Base-by-base conservation (phyloP, 2,797 vertebrate species). In the Peromyscus attwateri region DNA sequence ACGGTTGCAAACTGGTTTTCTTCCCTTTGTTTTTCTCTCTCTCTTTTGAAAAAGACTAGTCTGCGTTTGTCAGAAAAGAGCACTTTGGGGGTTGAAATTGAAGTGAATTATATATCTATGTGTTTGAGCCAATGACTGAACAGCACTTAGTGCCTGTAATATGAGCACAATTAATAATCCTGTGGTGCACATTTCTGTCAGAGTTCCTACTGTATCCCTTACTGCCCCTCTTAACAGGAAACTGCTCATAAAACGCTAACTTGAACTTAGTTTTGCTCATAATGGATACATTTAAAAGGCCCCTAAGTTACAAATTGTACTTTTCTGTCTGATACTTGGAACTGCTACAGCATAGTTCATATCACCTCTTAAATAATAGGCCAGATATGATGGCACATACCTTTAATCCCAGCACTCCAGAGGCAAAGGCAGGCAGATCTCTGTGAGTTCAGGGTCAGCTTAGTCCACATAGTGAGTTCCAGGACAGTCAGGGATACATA, bases 191-290 rank as follows among this genome's bases (percentile, higher is more conserved):
- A 34, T 88, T 57, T 92, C 84, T 94, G 3, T 83, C 43, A 87
- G 21, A 19, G 55, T 2, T 91, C 75, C 79, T 37, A 31, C 62
- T 4, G 85, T 17, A 66, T 91, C 70, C 49, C 23, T 27, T 21
- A 62, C 17, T 85, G 16, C 37, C 46, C 94, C 29, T 70, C 60
- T 19, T 66, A 2, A 31, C 21, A 66, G 16, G 29, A 57, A 96
- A 27, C 29, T 85, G 2, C 75, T 89, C 68, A 79, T 2, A 82
- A 70, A 82, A 79, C 87, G 46, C 68, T 89, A 62, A 87, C 12
- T 62, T 64, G 84, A 95, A 87, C 25, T 71, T 64, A 64, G 46
- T 95, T 93, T 71, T 93, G 64, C 60, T 95, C 31, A 87, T 75
- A 93, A 43, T 75, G 46, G 79, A 93, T 92, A 34, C 64, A 57